Conservation (phyloP, 2,797 vertebrate genomes). For the Clarias pachynema region DNA sequence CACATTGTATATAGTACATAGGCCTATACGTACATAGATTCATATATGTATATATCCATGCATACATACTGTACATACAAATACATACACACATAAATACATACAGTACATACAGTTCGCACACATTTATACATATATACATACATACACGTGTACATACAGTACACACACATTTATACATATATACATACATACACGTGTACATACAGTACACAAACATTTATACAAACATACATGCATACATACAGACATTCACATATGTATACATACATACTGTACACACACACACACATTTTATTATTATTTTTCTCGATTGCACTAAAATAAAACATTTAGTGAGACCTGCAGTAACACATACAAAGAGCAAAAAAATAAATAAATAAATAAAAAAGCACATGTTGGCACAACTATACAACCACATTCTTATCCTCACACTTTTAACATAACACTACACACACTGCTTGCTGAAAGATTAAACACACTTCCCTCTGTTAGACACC, state of each 20-base stretch:
- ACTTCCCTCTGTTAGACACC: too few species aligned
- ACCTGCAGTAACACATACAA: too few species aligned
- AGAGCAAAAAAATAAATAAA: too few species aligned
- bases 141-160: neutral
- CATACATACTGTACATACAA: neutral
- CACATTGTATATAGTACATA: neutral
- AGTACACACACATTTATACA: neutral
- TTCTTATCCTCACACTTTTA: too few species aligned
- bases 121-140: neutral
- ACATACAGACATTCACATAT: neutral
- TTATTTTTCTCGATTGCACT: too few species aligned
- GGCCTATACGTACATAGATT: neutral
- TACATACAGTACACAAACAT: neutral
- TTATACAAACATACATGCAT: neutral
- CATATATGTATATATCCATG: neutral
- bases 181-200: fast-evolving
- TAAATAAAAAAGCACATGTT: too few species aligned
- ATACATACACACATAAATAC: neutral
- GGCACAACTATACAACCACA: too few species aligned
- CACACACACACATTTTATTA: too few species aligned
- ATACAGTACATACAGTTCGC: neutral
- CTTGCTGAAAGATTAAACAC: too few species aligned
- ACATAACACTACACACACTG: too few species aligned
- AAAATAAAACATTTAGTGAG: too few species aligned
- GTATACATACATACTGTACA: too few species aligned